A percentile compares a stretch with the other conserved stretches of the same genome.
These are phyloP conservation scores for Ameiurus melas DNA, from an alignment of 2,113 vertebrate genomes.

Conservation along the genomic window DNA sequence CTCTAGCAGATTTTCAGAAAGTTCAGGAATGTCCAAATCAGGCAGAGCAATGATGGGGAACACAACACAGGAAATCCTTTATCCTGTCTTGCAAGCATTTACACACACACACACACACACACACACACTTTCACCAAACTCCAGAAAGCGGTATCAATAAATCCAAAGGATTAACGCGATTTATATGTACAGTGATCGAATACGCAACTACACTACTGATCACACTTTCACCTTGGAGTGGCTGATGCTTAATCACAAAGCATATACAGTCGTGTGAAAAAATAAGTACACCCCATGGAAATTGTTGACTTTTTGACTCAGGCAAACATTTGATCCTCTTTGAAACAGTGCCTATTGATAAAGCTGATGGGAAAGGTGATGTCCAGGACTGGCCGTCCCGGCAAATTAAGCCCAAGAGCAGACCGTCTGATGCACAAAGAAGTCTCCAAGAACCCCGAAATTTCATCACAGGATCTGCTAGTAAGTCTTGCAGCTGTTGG, in stretches of 20 bases:
- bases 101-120: constrained; percentile 23
- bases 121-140: neutral
- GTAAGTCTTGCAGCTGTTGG: too few species aligned
- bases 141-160: neutral
- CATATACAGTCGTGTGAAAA: neutral
- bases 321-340: too few species aligned
- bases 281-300: too few species aligned
- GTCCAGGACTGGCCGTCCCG: too few species aligned
- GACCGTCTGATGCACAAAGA: too few species aligned
- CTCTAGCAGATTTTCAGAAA: constrained; percentile 39
- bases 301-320: too few species aligned
- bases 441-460: too few species aligned
- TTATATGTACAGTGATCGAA: neutral
- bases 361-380: too few species aligned
- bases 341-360: too few species aligned
- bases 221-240: neutral
- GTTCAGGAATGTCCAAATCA: constrained; percentile 51
- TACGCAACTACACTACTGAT: neutral
- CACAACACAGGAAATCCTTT: constrained; percentile 57
- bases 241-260: neutral
- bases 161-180: neutral
- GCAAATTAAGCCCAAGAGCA: too few species aligned
- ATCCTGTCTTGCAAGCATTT: constrained; percentile 45
- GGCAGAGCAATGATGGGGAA: constrained; percentile 41
- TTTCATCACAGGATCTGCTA: too few species aligned